A percentile compares a stretch with the other conserved stretches of the same genome.
Conservation (phyloP, 2,113 vertebrate species). For the Urocitellus parryii region DNA sequence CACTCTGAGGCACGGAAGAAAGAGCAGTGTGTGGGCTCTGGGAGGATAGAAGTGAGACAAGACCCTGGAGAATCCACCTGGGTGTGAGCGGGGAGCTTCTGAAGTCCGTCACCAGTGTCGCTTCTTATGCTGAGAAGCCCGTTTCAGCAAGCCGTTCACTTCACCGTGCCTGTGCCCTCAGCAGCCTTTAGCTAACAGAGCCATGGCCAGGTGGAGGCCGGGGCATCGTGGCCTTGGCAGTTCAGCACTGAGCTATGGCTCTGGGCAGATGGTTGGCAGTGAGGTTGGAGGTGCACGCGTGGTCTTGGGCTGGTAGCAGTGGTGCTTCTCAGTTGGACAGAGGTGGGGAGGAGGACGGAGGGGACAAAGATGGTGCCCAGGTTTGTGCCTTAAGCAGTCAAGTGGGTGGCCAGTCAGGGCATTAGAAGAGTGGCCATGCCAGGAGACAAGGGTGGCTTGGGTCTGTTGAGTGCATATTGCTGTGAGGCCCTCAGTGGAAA, state of each 20-base stretch:
- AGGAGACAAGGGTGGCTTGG: background rate
- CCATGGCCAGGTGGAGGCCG: background rate
- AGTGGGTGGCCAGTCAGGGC: background rate
- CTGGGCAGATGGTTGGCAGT: rapidly evolving
- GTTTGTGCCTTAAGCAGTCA: background rate
- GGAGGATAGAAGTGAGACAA: background rate
- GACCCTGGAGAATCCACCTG: background rate
- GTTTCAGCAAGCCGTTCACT: background rate
- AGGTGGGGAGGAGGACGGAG: background rate
- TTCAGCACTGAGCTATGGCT: rapidly evolving
- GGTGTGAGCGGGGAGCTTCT: too few species aligned
- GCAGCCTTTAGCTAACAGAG: background rate
- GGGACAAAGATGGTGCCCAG: background rate
- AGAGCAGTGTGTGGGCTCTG: background rate
- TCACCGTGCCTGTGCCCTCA: background rate
- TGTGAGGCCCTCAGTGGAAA: too few species aligned
- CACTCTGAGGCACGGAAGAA: background rate
- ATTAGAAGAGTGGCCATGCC: too few species aligned
- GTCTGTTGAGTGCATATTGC: background rate
- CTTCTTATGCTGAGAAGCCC: background rate
- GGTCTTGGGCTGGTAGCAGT: background rate
- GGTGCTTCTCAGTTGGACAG: background rate
- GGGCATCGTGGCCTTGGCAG: too few species aligned
- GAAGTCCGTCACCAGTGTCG: background rate
- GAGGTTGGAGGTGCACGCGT: rapidly evolving